phyloP scores from a whole-genome alignment of 2,113 vertebrate species.

The Halcyon senegalensis region DNA sequence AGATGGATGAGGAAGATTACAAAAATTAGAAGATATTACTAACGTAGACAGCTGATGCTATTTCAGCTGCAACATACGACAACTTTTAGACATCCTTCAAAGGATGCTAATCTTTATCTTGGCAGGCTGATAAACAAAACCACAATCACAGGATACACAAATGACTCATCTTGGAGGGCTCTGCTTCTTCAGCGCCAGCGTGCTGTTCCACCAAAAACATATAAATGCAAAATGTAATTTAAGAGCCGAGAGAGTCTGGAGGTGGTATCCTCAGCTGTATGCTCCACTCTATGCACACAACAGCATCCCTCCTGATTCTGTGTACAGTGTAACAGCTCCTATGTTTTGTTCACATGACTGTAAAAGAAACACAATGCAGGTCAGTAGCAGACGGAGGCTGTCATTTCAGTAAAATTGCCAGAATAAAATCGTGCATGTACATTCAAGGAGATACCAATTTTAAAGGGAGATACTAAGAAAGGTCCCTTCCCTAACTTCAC shows the following conservation, averaged over 20 bases:
- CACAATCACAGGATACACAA: constrained; percentile 15
- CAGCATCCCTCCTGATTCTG: fast-evolving
- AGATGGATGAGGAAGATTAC: not conserved
- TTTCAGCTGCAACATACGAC: not conserved
- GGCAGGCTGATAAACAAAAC: not conserved
- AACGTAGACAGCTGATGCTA: not conserved
- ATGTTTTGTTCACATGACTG: not conserved
- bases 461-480: not conserved
- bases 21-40: not conserved
- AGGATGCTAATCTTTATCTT: not conserved
- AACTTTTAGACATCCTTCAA: not conserved
- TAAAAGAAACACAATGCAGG: not conserved
- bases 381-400: not conserved
- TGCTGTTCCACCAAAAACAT: not conserved
- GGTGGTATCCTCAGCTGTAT: not conserved
- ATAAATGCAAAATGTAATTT: not conserved
- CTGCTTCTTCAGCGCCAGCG: not conserved
- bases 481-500: not conserved
- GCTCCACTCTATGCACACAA: not conserved
- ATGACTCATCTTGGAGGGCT: not conserved
- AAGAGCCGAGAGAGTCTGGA: not conserved
- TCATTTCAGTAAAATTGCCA: not conserved
- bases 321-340: not conserved
- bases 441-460: not conserved
- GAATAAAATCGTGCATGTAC: not conserved